Evolutionary conservation across 1,140 invertebrate species (phyloP), one percentile per base, ranked within the genome.

Genomic region (Lordiphosa mommai): DNA sequence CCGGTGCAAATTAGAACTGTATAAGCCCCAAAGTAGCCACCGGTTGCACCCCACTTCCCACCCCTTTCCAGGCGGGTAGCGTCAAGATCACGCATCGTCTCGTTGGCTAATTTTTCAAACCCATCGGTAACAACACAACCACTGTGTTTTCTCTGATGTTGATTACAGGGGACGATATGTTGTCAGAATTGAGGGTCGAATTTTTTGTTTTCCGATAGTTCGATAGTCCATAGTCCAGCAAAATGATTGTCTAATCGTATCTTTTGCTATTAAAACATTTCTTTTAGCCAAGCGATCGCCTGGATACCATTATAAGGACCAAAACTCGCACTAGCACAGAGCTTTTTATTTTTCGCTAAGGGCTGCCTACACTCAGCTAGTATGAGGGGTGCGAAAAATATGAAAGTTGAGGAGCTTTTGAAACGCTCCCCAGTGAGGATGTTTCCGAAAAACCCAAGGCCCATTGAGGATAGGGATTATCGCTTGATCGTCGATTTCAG

Each of bases 1-100:
- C 41, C 12, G 48, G 48, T 12, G 33, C 57, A 3, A 60, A 60
- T 16, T 38, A 60, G 9, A 52, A 60, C 9, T 46, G 51, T 2
- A 38, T 40, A 23, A 47, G 40, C 12, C 49, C 37, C 36, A 27
- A 30, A 8, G 36, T 20, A 4, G 23, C 53, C 14, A n/a, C 13
- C 4, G 40, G 56, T n/a, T 34, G 2, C 7, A 51, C 32, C 5
- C 14, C 36, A 14, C 20, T 49, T n/a, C 6, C 17, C 0, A 36
- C 8, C 6, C 51, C 29, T 1, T 36, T 53, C 8, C n/a, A 4
- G 3, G 23, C 17, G 8, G 41, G 52, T 7, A 5, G n/a, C n/a
- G n/a, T n/a, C n/a, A n/a, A n/a, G n/a, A n/a, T n/a, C n/a, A n/a
- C n/a, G n/a, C n/a, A n/a, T n/a, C n/a, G n/a, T n/a, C n/a, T n/a